Evolutionary conservation across 1,140 invertebrate genomes (phyloP), one percentile per base, ranked within the genome.

Genomic region (Plodia interpunctella): DNA sequence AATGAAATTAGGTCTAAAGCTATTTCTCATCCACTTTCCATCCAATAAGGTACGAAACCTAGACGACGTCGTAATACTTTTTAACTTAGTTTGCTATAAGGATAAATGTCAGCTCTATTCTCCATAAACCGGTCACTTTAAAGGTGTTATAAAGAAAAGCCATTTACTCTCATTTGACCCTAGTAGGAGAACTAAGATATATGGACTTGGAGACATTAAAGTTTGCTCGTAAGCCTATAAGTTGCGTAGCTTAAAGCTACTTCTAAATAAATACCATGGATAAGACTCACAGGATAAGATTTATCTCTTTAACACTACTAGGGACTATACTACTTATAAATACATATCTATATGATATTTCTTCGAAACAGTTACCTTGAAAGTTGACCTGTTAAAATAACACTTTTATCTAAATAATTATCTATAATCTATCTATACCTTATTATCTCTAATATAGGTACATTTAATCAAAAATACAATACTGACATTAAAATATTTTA

Each of bases 31-130:
- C 13, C 38, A 15, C 15, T 44, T 44, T 44, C 13, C 38, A n/a
- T 44, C 13, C 38, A 44, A 44, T 44, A 44, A 44, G 38, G 13
- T 17, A 15, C 38, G 38, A 17, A 44, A n/a, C 15, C 38, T 44
- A 15, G 15, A 17, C 38, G 38, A 35, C 32, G 4, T 35, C 32
- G 4, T 9, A 3, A 10, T 21, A 25, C 21, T 53, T 59, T 25
- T 20, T 35, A 57, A 64, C 52, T 64, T 65, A 66, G 63, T 68
- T 69, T 63, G 49, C 64, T 60, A 77, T 75, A 66, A 74, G 72
- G 65, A 80, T 83, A 72, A 76, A 79, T 68, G 71, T 70, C 67
- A 74, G 60, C 72, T 77, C 67, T 65, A 70, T 72, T 74, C 72
- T 69, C 77, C 69, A 73, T 74, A 65, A 81, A 80, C 66, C 70